These are phyloP conservation scores for Danio choprae DNA, from an alignment of 2,797 vertebrate species.

Conservation along the genomic window DNA sequence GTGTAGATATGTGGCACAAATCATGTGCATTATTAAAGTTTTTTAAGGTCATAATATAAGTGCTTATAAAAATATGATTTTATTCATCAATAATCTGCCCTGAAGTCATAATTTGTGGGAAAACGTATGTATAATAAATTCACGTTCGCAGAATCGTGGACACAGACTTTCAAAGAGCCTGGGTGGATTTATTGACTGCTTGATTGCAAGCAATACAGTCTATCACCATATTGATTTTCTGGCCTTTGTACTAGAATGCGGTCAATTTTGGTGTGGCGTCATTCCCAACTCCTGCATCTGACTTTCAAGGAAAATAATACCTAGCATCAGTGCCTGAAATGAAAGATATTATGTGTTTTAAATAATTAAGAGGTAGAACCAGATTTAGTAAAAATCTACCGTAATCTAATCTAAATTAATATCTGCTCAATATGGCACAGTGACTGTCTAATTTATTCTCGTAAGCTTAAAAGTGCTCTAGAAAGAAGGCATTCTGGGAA, in stretches of 20 bases:
- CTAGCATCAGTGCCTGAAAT: too few relatives aligned
- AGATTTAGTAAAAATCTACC: neutral
- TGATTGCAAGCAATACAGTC: neutral
- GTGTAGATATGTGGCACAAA: too few relatives aligned
- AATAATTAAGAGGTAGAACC: neutral
- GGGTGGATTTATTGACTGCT: neutral
- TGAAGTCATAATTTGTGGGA: too few relatives aligned
- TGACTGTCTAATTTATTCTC: neutral
- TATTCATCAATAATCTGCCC: too few relatives aligned
- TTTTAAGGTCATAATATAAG: too few relatives aligned
- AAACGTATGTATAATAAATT: too few relatives aligned
- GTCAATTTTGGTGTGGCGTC: neutral
- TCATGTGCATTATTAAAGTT: too few relatives aligned
- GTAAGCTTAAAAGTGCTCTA: neutral
- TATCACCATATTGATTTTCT: neutral
- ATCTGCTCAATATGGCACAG: neutral
- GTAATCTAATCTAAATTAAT: neutral
- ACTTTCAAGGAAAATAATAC: neutral
- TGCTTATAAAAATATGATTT: too few relatives aligned
- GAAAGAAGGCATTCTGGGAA: conserved; percentile 1
- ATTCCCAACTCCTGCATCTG: neutral
- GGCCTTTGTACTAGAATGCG: neutral
- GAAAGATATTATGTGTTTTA: neutral
- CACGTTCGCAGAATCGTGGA: too few relatives aligned
- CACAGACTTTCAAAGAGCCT: too few relatives aligned